Conservation (phyloP, 1,140 invertebrate species). For the Drosophila sucinea region DNA sequence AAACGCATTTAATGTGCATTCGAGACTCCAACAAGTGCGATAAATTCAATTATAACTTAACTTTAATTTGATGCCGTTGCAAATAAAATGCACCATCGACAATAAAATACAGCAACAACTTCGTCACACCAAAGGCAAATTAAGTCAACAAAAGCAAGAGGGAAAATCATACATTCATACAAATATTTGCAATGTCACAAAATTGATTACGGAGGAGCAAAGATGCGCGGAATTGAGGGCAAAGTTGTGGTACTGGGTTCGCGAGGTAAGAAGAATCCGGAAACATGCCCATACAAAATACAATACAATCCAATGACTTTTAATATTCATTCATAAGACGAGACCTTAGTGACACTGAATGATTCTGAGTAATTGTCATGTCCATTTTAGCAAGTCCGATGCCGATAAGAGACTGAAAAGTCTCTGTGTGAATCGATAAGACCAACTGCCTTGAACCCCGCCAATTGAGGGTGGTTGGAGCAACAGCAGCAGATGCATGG, state of each 20-base stretch:
- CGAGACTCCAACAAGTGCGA: slow-evolving; percentile 25
- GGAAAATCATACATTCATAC: slow-evolving; percentile 3
- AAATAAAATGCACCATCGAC: not conserved
- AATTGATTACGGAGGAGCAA: slow-evolving; percentile 47
- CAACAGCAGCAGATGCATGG: not conserved
- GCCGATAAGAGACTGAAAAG: slow-evolving; percentile 35
- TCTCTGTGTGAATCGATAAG: slow-evolving; percentile 30
- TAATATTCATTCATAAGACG: slow-evolving; percentile 41
- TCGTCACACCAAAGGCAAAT: slow-evolving; percentile 18
- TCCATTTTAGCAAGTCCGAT: slow-evolving; percentile 14
- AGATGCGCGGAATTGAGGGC: slow-evolving; percentile 89
- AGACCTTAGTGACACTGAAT: slow-evolving; percentile 14
- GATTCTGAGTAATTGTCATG: slow-evolving; percentile 32
- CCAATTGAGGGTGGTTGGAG: not conserved
- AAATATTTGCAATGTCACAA: slow-evolving; percentile 43
- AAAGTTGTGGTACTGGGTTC: slow-evolving; percentile 92
- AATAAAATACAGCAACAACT: slow-evolving; percentile 1
- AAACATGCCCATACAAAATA: slow-evolving; percentile 17
- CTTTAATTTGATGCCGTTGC: not conserved
- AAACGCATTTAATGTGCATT: slow-evolving; percentile 14
- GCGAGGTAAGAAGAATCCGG: slow-evolving; percentile 86
- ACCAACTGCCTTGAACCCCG: slow-evolving; percentile 34
- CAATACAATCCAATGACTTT: slow-evolving; percentile 39
- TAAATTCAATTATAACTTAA: slow-evolving; percentile 20
- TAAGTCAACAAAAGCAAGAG: slow-evolving; percentile 24